Evolutionary conservation across 2,888 invertebrate species (phyloP).

Genomic region (Agelastica alni): DNA sequence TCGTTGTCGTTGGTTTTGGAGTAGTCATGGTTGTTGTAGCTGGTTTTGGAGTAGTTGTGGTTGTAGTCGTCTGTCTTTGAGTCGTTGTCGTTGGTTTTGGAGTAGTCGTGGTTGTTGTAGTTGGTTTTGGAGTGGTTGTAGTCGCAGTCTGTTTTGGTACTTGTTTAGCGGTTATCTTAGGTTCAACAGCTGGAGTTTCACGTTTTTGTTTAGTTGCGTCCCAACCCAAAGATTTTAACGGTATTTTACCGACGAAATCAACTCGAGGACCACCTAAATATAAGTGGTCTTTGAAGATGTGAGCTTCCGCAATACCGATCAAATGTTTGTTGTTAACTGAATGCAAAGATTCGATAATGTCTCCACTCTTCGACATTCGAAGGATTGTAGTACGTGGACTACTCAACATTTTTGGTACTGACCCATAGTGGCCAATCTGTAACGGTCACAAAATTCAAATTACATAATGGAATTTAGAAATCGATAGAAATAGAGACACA

Average conservation of each 20-base stretch:
- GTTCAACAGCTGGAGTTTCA: slow-evolving; percentile 13
- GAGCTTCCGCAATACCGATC: slow-evolving; percentile 65
- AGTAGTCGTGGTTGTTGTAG: slow-evolving; percentile 32
- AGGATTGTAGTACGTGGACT: slow-evolving; percentile 63
- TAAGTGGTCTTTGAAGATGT: slow-evolving; percentile 67
- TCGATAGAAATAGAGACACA: too few relatives aligned
- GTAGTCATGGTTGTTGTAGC: not conserved
- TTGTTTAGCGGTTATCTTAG: slow-evolving; percentile 3
- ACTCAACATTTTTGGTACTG: slow-evolving; percentile 41
- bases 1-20: slow-evolving; percentile 23
- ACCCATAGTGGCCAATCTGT: slow-evolving; percentile 70
- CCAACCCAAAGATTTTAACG: slow-evolving; percentile 60
- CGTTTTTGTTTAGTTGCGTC: slow-evolving; percentile 38
- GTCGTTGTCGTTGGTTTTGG: slow-evolving; percentile 30
- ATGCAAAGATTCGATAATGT: slow-evolving; percentile 70
- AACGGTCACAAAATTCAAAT: slow-evolving; percentile 39
- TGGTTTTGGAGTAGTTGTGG: slow-evolving; percentile 39
- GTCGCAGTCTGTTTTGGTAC: slow-evolving; percentile 7
- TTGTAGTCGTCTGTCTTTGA: slow-evolving; percentile 20
- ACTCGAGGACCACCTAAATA: slow-evolving; percentile 73
- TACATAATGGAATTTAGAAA: slow-evolving; percentile 1
- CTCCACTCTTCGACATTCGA: slow-evolving; percentile 72
- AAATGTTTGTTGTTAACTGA: slow-evolving; percentile 64
- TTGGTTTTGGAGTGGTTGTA: slow-evolving; percentile 32
- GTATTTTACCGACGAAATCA: slow-evolving; percentile 67